Evolutionary conservation across 2,888 invertebrate species (phyloP), one percentile per base, ranked within the genome.

Genomic region (Plagodis dolabraria): DNA sequence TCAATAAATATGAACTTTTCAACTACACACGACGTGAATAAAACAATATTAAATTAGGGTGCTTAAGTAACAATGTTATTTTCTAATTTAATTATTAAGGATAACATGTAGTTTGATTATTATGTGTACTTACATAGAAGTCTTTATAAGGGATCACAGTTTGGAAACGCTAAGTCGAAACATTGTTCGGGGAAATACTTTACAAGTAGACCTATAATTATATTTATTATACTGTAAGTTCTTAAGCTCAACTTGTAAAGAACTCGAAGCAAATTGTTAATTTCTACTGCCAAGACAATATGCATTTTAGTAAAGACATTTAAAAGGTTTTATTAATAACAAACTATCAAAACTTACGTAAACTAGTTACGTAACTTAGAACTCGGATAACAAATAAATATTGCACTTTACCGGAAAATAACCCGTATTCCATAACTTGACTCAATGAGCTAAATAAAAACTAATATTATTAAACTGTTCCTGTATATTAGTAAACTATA

Each of bases 81-180:
- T 43, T 60, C 68, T 71, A 69, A 68, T 57, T 68, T 57, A 57
- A 60, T 67, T 62, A 66, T 40, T 74, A 71, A 71, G 74, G 74
- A 65, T 71, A 67, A 68, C 70, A 73, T 72, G 65, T 64, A 70
- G 60, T 70, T 67, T 61, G 75, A 76, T 75, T 79, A 81, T 76
- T 54, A 61, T 76, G 80, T 80, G 81, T 86, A 88, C 91, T 88
- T 91, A 92, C 76, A 81, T 89, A 91, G 88, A 92, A 92, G 92
- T 92, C 92, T 92, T 92, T 89, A 89, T 86, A 84, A 87, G 91
- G 92, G 91, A 92, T 92, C 92, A 92, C 92, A 92, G 92, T 86
- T 87, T 88, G 91, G 91, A 88, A 91, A 87, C 80, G 79, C 90
- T 92, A 90, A 85, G 83, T 85, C 80, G 75, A 83, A 85, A 87